Evolutionary conservation across 2,113 vertebrate species (phyloP).

Genomic region (Oplegnathus fasciatus): DNA sequence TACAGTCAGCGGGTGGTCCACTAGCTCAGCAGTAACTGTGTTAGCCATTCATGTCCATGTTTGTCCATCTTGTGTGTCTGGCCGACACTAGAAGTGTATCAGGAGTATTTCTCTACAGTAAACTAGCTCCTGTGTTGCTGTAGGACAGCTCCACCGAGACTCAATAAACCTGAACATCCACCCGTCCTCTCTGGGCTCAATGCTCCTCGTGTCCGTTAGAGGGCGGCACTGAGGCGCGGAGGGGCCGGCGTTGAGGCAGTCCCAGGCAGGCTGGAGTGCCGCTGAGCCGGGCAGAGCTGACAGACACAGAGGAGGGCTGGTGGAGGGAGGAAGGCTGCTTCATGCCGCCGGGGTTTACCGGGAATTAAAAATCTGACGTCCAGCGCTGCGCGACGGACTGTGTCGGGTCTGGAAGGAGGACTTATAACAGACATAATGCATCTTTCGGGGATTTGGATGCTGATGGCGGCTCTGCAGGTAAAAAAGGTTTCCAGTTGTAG

Average conservation of each 20-base stretch:
- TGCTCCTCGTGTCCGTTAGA: conserved; percentile 28
- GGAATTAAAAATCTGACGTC: conserved; percentile 20
- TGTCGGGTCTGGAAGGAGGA: conserved; percentile 22
- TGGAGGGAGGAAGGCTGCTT: conserved; percentile 43
- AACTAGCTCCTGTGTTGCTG: not conserved
- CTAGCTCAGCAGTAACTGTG: too few species aligned
- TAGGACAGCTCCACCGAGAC: too few species aligned
- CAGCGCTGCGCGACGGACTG: conserved; percentile 13
- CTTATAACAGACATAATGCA: conserved; percentile 49
- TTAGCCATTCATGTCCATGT: too few species aligned
- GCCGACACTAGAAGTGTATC: too few species aligned
- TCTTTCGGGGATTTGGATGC: conserved; percentile 50
- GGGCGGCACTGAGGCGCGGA: conserved; percentile 37
- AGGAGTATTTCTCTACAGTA: too few species aligned
- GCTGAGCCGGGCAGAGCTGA: conserved; percentile 26
- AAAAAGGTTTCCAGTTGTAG: not conserved
- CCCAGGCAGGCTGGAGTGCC: conserved; percentile 33
- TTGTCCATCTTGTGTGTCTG: too few species aligned
- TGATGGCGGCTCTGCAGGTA: conserved; percentile 72
- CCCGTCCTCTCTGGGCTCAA: not conserved
- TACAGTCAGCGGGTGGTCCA: too few species aligned
- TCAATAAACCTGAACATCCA: not conserved
- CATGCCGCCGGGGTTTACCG: conserved; percentile 58
- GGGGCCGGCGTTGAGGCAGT: conserved; percentile 17
- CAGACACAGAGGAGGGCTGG: conserved; percentile 39